Evolutionary conservation across 2,888 invertebrate genomes (phyloP), one percentile per base, ranked within the genome.

Genomic region (Antheraea assamensis): DNA sequence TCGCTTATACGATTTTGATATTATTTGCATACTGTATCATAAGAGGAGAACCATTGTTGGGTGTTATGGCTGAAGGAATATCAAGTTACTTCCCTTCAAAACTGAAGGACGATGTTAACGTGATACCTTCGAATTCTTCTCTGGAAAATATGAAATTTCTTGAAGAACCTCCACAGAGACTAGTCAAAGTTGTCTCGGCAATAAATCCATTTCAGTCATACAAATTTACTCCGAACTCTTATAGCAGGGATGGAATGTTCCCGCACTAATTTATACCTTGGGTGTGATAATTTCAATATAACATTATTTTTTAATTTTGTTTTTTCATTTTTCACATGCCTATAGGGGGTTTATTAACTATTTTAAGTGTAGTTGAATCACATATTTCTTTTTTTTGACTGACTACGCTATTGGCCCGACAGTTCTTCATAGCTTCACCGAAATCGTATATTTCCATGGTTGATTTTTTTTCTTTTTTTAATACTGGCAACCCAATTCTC

Each of bases 181-280:
- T 94, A 0, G 86, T 93, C 4, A 87, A 86, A 75, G 89, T 94
- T 0, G 91, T 94, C 2, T 94, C 94, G 0, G 87, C 91, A 0
- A 76, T 82, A 7, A 91, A 93, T 73, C 94, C 94, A 2, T 87
- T 84, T 35, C 90, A 90, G 77, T 78, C 86, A 2, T 94, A 91
- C 75, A 86, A 87, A 75, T 88, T 89, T 71, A 76, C 87, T 10
- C 90, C 91, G 2, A 83, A 80, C 71, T 75, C 78, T n/a, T 87
- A 85, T 70, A 77, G 76, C 2, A 24, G 73, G 15, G 75, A 76
- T 8, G 78, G 77, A 31, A 30, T 66, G 15, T 76, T 61, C 30
- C 74, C 81, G 52, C 79, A 79, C 74, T 82, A 73, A 76, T 73
- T 79, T 72, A 77, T 82, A 76, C 75, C 78, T 71, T 80, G 79